Percentiles rank a stretch among this genome's conserved stretches.
phyloP scores from a whole-genome alignment of 2,888 invertebrate species.

The Hololepta plana region DNA sequence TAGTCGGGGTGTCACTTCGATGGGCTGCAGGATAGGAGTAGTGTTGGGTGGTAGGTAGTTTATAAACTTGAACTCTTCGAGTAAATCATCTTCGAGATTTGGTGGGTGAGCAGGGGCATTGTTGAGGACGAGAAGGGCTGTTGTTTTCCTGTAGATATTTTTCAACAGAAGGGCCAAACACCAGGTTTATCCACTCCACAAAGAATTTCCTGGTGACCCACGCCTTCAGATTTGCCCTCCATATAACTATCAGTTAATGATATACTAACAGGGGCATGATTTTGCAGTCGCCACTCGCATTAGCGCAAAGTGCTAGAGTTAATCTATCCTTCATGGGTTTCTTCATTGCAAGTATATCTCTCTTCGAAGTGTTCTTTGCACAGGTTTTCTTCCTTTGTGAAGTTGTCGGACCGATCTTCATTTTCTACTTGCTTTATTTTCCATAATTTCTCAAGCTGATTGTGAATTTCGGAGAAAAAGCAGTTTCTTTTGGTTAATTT shows the following conservation, averaged over 20 bases:
- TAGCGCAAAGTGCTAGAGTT: constrained; percentile 11
- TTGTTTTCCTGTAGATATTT: constrained; percentile 14
- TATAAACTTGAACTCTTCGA: constrained; percentile 11
- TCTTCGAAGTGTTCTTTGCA: too few relatives aligned
- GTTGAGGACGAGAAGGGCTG: constrained; percentile 14
- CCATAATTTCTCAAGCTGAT: too few relatives aligned
- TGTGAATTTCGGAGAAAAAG: too few relatives aligned
- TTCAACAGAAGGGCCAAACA: constrained; percentile 11
- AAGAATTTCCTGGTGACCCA: constrained; percentile 7
- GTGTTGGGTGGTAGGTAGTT: constrained; percentile 13
- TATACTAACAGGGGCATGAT: constrained; percentile 15
- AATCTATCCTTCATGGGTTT: constrained; percentile 15
- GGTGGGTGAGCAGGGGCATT: constrained; percentile 14
- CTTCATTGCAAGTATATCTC: too few relatives aligned
- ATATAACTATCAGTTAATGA: constrained; percentile 11
- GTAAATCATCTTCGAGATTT: constrained; percentile 11
- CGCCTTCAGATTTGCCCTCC: constrained; percentile 9
- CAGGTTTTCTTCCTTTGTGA: too few relatives aligned
- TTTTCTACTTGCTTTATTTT: too few relatives aligned
- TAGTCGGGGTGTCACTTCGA: too few relatives aligned
- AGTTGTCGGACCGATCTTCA: too few relatives aligned
- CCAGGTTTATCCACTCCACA: constrained; percentile 10
- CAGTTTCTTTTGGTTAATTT: too few relatives aligned
- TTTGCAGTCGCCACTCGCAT: constrained; percentile 14
- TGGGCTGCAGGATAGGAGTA: constrained; percentile 13